These are phyloP conservation scores for Nycticebus coucang DNA, from an alignment of 2,113 vertebrate genomes.

Conservation along the genomic window DNA sequence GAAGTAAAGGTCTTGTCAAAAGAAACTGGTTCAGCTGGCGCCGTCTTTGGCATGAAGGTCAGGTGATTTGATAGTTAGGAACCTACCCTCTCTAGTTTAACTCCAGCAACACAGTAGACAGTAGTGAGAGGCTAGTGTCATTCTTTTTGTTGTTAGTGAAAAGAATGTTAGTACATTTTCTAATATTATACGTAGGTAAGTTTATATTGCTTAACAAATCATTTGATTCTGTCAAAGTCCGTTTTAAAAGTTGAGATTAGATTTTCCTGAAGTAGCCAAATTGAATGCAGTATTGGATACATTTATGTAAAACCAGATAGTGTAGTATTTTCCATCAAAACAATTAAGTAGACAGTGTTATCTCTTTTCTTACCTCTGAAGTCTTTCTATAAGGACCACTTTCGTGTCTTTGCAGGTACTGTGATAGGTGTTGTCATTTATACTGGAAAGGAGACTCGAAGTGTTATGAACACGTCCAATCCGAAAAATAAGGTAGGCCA, in stretches of 20 bases:
- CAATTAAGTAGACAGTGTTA: constrained; percentile 48
- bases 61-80: neutral
- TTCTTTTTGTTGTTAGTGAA: neutral
- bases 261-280: constrained; percentile 40
- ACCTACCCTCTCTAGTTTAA: neutral
- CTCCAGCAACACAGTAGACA: neutral
- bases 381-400: constrained; percentile 68
- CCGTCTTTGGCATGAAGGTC: neutral
- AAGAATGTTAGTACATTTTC: neutral
- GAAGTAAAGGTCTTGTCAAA: fast-evolving
- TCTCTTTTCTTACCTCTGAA: constrained; percentile 15
- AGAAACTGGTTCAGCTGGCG: no score
- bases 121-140: neutral
- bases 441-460: constrained; percentile 98
- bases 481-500: constrained; percentile 96
- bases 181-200: neutral
- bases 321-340: neutral
- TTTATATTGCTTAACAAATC: neutral
- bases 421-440: constrained; percentile 99
- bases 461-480: constrained; percentile 96
- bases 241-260: constrained; percentile 22
- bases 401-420: constrained; percentile 90
- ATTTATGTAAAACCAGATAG: neutral
- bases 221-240: neutral
- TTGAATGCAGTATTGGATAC: neutral